Base-by-base conservation (phyloP, 2,113 vertebrate species). In the Synodontis membranacea region DNA sequence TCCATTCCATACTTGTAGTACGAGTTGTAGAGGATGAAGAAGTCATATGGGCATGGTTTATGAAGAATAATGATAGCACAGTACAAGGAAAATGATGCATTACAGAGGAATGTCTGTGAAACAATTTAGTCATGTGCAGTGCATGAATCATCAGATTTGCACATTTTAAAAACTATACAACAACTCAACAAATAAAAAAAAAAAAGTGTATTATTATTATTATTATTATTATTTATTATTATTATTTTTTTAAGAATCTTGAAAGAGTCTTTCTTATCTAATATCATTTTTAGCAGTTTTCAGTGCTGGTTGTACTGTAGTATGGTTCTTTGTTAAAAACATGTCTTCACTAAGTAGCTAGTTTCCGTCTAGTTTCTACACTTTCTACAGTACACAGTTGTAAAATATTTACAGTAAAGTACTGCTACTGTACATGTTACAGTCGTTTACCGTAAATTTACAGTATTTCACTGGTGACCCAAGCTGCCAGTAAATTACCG, bases 141-240 rank as follows among this genome's bases (percentile, higher is more conserved):
- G 1, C 25, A 56, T 56, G 50, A 80, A 37, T 39, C 78, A 34
- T 56, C 10, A 1, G 4, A 25, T 21, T 3, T 23, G 31, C 12
- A 54, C 56, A 31, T 80, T 54, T 78, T 52, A 10, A 78, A 31
- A n/a, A n/a, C n/a, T n/a, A n/a, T n/a, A n/a, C n/a, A n/a, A 79
- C 44, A n/a, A 48, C 44, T 23, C 2, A 54, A 31, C 3, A 17
- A 44, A n/a, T n/a, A n/a, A n/a, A n/a, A n/a, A n/a, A n/a, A n/a
- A n/a, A n/a, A n/a, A n/a, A n/a, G n/a, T n/a, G n/a, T n/a, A n/a
- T n/a, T n/a, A n/a, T n/a, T n/a, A n/a, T n/a, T n/a, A n/a, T n/a
- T n/a, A n/a, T n/a, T n/a, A n/a, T n/a, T n/a, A n/a, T n/a, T n/a
- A n/a, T n/a, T n/a, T n/a, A n/a, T n/a, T n/a, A n/a, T n/a, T n/a